These are phyloP conservation scores for Acropternis orthonyx DNA, from an alignment of 2,797 vertebrate genomes.

Conservation along the genomic window DNA sequence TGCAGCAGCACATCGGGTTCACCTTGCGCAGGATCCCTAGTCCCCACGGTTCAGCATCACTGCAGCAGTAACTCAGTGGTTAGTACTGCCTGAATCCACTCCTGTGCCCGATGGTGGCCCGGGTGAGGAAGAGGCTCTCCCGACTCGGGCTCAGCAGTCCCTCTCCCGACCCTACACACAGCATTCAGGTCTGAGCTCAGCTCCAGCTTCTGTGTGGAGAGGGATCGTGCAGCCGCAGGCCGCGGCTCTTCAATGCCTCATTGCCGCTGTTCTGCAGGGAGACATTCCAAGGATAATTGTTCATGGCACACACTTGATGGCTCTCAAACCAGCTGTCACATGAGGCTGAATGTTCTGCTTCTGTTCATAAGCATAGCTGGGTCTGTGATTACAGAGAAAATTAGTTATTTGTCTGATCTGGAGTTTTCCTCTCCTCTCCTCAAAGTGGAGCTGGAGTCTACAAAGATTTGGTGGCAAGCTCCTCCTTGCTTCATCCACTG, in stretches of 20 bases:
- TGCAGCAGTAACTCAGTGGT: not conserved
- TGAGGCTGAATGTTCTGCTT: not conserved
- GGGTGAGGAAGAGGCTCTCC: not conserved
- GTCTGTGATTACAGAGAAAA: not conserved
- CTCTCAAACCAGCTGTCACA: not conserved
- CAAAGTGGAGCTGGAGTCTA: not conserved
- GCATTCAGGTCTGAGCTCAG: rapidly evolving
- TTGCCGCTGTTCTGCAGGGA: not conserved
- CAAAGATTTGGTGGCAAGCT: not conserved
- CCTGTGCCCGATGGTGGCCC: rapidly evolving
- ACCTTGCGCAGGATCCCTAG: rapidly evolving
- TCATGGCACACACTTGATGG: not conserved
- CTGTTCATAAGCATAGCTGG: not conserved
- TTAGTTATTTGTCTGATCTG: not conserved
- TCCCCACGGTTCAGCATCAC: rapidly evolving
- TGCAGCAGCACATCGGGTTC: not conserved
- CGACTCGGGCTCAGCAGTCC: not conserved
- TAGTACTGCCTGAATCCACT: not conserved
- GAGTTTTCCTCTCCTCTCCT: not conserved
- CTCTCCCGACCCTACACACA: rapidly evolving
- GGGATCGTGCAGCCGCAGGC: rapidly evolving
- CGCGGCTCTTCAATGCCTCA: rapidly evolving
- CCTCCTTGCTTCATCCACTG: not conserved
- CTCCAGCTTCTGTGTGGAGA: rapidly evolving
- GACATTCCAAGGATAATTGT: not conserved